Evolutionary conservation across 2,113 vertebrate species (phyloP).

Genomic region (Mormyrus iriodes): DNA sequence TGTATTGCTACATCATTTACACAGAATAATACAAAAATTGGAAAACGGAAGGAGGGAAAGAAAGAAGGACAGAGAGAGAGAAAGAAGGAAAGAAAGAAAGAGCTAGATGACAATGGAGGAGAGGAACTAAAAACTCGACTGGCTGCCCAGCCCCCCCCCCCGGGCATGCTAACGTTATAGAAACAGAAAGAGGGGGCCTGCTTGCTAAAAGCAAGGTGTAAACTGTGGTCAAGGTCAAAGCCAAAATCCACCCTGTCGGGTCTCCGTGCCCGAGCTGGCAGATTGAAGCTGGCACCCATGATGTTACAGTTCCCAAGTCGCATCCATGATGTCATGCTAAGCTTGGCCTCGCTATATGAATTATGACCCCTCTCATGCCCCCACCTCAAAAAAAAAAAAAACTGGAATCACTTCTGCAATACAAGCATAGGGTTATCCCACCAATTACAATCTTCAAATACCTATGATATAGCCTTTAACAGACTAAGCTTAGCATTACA

Average conservation of each 20-base stretch:
- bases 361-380: neutral
- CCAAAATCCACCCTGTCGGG: neutral
- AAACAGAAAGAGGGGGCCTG: neutral
- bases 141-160: neutral
- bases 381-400: neutral
- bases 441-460: neutral
- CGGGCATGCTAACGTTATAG: neutral
- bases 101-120: neutral
- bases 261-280: neutral
- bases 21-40: neutral
- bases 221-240: neutral
- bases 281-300: neutral
- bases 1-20: neutral
- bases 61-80: neutral
- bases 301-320: neutral
- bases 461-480: neutral
- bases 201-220: neutral
- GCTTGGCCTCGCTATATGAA: neutral
- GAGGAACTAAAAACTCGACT: neutral
- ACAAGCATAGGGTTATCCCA: neutral
- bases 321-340: neutral
- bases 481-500: neutral
- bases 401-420: neutral
- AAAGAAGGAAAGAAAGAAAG: too few species aligned
- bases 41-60: neutral